Base-by-base conservation (phyloP, 2,113 vertebrate species). In the Lonchura striata region DNA sequence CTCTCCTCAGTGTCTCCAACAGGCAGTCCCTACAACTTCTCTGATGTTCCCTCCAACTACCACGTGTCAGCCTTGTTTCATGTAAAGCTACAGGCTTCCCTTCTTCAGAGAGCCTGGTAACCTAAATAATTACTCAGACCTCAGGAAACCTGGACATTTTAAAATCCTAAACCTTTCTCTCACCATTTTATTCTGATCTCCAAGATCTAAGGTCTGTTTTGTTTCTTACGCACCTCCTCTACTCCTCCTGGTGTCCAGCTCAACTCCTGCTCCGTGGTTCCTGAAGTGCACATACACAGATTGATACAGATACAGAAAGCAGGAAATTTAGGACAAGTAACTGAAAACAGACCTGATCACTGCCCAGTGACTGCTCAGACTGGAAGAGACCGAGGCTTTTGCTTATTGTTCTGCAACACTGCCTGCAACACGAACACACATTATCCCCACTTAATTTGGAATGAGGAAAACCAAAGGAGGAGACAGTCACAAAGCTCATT, bases 321-420 rank as follows among this genome's bases (percentile, higher is more conserved):
- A 54, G 87, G 17, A 57, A 53, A 84, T 82, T 87, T 82, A 87
- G 90, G 92, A 91, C 71, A 95, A 92, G 80, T 3, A 88, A 94
- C 83, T 66, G 85, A 59, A 91, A 95, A 88, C 90, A 95, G 82
- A 92, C 88, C 88, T 92, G 91, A 59, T 66, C 65, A 82, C 84
- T 87, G 88, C 76, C 80, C 81, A 72, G 70, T 61, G 82, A 90
- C 46, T 70, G 89, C 60, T 42, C 86, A 91, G 82, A 79, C 83
- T 77, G 94, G 92, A 80, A 92, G 56, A 88, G 63, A 88, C 53
- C 5, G 23, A 80, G 76, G 66, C 33, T 78, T 95, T 88, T 92
- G 92, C 91, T 94, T 82, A 79, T 19, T 78, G 69, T 3, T 84
- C 85, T 69, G 74, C 76, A 63, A 80, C 77, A 37, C 81, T 82